Evolutionary conservation across 2,888 invertebrate species (phyloP).

Genomic region (Lepidocyrtinus sp.): DNA sequence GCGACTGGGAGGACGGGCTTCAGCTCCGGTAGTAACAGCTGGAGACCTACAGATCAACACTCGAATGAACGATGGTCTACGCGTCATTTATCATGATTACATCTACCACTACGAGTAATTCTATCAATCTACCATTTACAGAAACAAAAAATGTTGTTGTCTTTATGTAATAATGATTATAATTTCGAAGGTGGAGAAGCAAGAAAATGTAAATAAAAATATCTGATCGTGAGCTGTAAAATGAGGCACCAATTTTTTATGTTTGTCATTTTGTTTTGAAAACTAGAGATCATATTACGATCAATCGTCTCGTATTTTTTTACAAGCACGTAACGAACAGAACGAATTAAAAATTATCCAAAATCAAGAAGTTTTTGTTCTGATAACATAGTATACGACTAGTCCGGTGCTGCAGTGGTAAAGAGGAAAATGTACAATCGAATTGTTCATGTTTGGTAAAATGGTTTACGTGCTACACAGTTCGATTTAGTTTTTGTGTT

Average conservation of each 20-base stretch:
- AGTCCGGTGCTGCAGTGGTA: slow-evolving; percentile 57
- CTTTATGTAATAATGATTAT: slow-evolving; percentile 26
- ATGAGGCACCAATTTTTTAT: slow-evolving; percentile 35
- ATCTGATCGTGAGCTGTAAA: slow-evolving; percentile 58
- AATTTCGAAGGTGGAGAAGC: not conserved
- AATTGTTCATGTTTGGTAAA: too few species aligned
- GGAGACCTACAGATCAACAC: slow-evolving; percentile 68
- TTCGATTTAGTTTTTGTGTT: too few species aligned
- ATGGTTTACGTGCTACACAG: too few species aligned
- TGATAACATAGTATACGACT: slow-evolving; percentile 52
- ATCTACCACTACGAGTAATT: slow-evolving; percentile 33
- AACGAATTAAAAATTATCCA: slow-evolving; percentile 46
- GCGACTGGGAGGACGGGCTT: slow-evolving; percentile 67
- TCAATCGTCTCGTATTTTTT: too few species aligned
- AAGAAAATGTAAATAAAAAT: not conserved
- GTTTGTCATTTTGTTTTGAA: slow-evolving; percentile 8
- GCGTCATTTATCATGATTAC: slow-evolving; percentile 64
- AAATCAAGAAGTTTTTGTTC: slow-evolving; percentile 54
- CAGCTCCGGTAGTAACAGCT: slow-evolving; percentile 68
- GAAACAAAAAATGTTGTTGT: slow-evolving; percentile 34
- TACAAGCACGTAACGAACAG: slow-evolving; percentile 43
- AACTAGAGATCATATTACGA: too few species aligned
- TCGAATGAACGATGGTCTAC: slow-evolving; percentile 66
- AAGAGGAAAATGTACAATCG: slow-evolving; percentile 33
- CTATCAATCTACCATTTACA: not conserved